These are phyloP conservation scores for Forbesichthys papilliferus DNA, from an alignment of 2,113 vertebrate species.

Conservation along the genomic window DNA sequence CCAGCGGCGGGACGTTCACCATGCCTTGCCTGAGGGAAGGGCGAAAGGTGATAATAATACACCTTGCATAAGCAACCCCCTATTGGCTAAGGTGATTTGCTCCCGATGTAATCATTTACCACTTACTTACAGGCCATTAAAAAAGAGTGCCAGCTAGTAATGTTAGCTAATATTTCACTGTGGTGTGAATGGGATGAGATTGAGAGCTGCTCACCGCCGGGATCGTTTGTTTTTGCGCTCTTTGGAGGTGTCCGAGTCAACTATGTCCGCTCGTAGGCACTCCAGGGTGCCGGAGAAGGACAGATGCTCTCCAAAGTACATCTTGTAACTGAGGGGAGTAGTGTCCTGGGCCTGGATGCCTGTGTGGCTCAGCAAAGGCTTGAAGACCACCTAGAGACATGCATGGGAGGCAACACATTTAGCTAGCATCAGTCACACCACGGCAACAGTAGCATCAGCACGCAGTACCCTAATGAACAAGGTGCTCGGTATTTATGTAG, in stretches of 20 bases:
- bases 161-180: no score
- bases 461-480: no score
- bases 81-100: no score
- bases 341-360: constrained; percentile 94
- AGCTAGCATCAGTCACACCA: background rate
- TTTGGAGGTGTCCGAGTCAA: constrained; percentile 96
- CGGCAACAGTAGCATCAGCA: no score
- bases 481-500: no score
- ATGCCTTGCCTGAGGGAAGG: constrained; percentile 83
- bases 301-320: constrained; percentile 97
- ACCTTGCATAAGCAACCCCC: no score
- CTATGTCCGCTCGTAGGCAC: constrained; percentile 95
- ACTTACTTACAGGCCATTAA: no score
- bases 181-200: background rate
- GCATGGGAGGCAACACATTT: background rate
- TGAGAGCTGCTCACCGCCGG: constrained; percentile 78
- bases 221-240: constrained; percentile 90
- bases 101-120: no score
- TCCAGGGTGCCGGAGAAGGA: constrained; percentile 96
- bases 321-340: constrained; percentile 91
- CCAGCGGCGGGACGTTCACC: constrained; percentile 88
- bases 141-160: no score
- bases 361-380: constrained; percentile 90
- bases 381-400: constrained; percentile 90
- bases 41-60: background rate